Conservation (phyloP, 2,113 vertebrate genomes). For the Rostratula benghalensis region DNA sequence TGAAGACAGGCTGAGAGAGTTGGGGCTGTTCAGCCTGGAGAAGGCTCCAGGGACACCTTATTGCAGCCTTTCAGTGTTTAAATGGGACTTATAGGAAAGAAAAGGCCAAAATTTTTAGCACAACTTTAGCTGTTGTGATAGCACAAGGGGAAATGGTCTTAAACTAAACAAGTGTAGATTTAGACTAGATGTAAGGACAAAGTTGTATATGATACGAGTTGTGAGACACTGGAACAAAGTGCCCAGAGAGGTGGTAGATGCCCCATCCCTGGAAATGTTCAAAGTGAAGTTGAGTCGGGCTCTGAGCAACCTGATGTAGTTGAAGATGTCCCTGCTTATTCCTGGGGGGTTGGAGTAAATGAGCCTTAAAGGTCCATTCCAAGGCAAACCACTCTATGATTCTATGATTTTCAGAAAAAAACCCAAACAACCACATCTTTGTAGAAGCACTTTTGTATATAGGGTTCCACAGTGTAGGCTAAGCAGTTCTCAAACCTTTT, state of each 20-base stretch:
- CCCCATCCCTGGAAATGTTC: not conserved
- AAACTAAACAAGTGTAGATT: not conserved
- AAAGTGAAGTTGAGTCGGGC: accelerated
- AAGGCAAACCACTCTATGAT: not conserved
- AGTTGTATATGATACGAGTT: accelerated
- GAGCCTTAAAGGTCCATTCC: not conserved
- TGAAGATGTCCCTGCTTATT: not conserved
- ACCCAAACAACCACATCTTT: not conserved
- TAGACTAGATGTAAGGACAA: not conserved
- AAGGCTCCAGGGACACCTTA: not conserved
- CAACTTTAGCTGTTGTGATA: not conserved
- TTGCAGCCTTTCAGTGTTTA: not conserved
- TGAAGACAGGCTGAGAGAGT: not conserved
- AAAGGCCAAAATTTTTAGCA: not conserved
- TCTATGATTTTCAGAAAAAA: not conserved
- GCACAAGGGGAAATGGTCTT: not conserved
- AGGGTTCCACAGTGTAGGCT: not conserved
- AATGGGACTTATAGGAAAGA: not conserved
- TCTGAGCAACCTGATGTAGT: not conserved
- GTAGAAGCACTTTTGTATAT: not conserved
- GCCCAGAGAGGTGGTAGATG: not conserved
- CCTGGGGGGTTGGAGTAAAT: accelerated
- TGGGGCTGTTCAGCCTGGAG: not conserved
- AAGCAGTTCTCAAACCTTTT: not conserved
- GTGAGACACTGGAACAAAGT: not conserved